Conservation (phyloP, 2,113 vertebrate species). For the Hydropotes inermis region DNA sequence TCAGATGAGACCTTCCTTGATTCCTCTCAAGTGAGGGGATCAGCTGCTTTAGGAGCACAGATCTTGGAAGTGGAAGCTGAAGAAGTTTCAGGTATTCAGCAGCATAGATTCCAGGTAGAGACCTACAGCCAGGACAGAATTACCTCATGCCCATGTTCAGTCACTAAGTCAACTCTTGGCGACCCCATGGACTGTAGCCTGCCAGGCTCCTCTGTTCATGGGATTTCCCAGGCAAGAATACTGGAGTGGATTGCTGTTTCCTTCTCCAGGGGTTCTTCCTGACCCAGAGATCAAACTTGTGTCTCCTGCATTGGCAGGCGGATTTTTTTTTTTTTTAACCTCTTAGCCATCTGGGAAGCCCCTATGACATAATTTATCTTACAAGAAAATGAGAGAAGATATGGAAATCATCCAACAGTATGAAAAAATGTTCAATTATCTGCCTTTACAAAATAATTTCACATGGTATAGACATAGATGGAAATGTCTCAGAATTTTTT, state of each 20-base stretch:
- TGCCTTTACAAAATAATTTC: not conserved
- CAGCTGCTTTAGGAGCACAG: not conserved
- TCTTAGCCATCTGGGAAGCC: not conserved
- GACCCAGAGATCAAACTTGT: not conserved
- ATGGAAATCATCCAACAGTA: not conserved
- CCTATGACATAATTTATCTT: not conserved
- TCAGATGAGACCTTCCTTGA: not conserved
- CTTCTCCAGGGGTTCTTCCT: not conserved
- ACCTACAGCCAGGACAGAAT: not conserved
- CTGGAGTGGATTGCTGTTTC: not conserved
- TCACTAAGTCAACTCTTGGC: not conserved
- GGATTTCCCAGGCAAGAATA: not conserved
- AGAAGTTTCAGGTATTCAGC: not conserved
- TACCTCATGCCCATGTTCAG: not conserved
- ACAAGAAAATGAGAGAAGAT: rapidly evolving
- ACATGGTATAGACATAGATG: not conserved
- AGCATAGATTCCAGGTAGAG: not conserved
- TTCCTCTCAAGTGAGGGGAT: not conserved
- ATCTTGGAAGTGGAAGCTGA: not conserved
- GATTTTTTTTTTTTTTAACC: not conserved
- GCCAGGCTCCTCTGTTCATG: not conserved
- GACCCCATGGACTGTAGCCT: not conserved
- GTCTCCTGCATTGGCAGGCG: not conserved
- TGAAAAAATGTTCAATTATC: not conserved
- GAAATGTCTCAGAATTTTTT: not conserved